These are phyloP conservation scores for Rhinogobio ventralis DNA, from an alignment of 2,797 vertebrate genomes.

Conservation along the genomic window DNA sequence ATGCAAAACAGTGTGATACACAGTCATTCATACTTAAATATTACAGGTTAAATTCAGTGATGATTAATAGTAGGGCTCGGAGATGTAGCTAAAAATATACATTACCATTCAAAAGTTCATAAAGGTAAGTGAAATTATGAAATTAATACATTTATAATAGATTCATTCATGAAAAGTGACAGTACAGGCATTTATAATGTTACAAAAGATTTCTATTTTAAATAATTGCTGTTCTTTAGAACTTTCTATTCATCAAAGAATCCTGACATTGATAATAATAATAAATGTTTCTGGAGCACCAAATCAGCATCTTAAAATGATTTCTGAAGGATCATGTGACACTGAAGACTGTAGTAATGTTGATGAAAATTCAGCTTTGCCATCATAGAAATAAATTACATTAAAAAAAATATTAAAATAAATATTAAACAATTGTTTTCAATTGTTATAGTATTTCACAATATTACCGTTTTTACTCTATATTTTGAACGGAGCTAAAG, in stretches of 20 bases:
- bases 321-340: background rate
- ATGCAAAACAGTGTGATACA: background rate
- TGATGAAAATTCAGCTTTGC: background rate
- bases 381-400: background rate
- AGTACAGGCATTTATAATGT: background rate
- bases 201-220: background rate
- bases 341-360: background rate
- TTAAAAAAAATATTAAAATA: background rate
- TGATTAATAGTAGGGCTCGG: background rate
- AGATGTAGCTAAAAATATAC: background rate
- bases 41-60: background rate
- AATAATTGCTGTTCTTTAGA: background rate
- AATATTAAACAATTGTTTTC: background rate
- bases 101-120: background rate
- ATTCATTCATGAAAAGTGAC: background rate
- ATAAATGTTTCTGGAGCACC: background rate
- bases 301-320: background rate
- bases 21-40: background rate
- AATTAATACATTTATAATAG: background rate
- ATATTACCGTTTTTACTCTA: background rate
- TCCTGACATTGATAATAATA: background rate
- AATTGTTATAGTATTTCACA: background rate
- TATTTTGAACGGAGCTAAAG: background rate
- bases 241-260: too few relatives aligned
- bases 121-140: background rate